A percentile compares a stretch with the other conserved stretches of the same genome.
Evolutionary conservation across 2,888 invertebrate genomes (phyloP).

Genomic region (Rugalucina vietnamica): DNA sequence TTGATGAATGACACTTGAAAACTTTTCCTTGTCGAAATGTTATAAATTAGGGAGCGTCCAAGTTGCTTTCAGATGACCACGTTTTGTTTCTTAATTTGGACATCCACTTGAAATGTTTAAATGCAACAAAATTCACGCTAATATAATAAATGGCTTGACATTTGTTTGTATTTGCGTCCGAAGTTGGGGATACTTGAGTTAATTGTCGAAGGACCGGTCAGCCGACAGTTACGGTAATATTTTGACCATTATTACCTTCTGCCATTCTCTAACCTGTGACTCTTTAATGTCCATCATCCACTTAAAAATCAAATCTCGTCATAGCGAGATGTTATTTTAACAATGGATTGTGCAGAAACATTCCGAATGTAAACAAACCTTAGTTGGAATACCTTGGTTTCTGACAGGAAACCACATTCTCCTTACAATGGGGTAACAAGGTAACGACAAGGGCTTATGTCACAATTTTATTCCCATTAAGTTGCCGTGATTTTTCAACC

Average conservation of each 20-base stretch:
- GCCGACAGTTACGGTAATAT: constrained; percentile 1
- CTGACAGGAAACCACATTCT: constrained; percentile 40
- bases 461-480: neutral
- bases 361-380: constrained; percentile 14
- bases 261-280: constrained; percentile 13
- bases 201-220: constrained; percentile 12
- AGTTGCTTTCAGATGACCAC: neutral
- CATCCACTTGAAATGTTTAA: constrained; percentile 3
- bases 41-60: neutral
- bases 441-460: constrained; percentile 8
- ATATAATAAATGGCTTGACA: constrained; percentile 8
- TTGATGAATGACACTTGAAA: neutral
- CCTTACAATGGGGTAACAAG: constrained; percentile 3
- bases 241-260: constrained; percentile 15
- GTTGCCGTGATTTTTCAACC: neutral
- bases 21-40: neutral
- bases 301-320: constrained; percentile 20
- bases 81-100: constrained; percentile 13
- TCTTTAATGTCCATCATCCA: constrained; percentile 20
- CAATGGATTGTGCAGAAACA: constrained; percentile 11
- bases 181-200: neutral
- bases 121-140: constrained; percentile 1
- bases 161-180: constrained; percentile 11
- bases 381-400: constrained; percentile 1
- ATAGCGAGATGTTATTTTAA: constrained; percentile 7